Conservation (phyloP, 2,797 vertebrate genomes). For the Anas capensis region DNA sequence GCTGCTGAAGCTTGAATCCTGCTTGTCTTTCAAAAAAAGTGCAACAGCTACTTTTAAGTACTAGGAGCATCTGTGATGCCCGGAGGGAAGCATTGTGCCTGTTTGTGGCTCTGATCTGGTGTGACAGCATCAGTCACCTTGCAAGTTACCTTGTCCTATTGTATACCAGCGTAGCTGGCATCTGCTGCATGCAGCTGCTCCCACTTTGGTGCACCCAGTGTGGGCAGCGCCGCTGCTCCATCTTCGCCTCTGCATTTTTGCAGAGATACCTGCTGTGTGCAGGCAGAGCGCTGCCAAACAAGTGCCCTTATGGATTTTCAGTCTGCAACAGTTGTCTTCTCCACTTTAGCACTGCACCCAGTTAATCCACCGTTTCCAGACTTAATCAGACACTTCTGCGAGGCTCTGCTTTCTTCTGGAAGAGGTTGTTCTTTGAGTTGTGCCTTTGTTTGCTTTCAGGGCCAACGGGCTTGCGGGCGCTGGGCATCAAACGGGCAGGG, state of each 20-base stretch:
- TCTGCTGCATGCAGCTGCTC: neutral
- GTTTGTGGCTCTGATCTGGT: neutral
- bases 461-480: constrained; percentile 85
- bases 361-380: neutral
- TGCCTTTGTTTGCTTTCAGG: constrained; percentile 81
- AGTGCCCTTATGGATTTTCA: fast-evolving
- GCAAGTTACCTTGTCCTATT: neutral
- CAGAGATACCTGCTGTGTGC: neutral
- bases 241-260: neutral
- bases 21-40: neutral
- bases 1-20: neutral
- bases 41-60: neutral
- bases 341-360: neutral
- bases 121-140: neutral
- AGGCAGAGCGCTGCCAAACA: neutral
- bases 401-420: neutral
- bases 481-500: constrained; percentile 92
- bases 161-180: neutral
- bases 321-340: neutral
- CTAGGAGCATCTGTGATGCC: neutral
- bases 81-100: neutral
- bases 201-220: fast-evolving
- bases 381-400: neutral
- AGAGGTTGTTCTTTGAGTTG: neutral
- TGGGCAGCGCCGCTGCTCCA: neutral